Percentiles rank a stretch among this genome's conserved stretches.
Evolutionary conservation across 2,888 invertebrate genomes (phyloP).

Genomic region (Standfussiana lucernea): DNA sequence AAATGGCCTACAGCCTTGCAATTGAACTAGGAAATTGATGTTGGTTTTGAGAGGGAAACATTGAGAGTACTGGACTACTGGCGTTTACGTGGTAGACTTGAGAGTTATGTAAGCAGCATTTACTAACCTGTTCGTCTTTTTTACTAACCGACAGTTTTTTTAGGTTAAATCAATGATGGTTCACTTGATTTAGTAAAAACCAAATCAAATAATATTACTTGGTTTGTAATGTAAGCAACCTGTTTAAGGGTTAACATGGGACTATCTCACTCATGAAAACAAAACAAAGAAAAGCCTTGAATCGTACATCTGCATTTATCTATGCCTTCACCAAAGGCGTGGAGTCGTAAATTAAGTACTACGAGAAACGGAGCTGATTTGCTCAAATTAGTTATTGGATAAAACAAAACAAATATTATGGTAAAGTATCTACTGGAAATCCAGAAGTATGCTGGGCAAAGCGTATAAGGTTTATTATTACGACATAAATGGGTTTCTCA

Average conservation of each 20-base stretch:
- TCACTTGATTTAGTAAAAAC: background rate
- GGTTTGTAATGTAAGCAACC: background rate
- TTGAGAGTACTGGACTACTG: background rate
- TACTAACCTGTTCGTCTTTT: background rate
- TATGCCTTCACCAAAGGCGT: background rate
- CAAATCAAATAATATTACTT: background rate
- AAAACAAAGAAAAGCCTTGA: background rate
- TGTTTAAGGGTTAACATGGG: background rate
- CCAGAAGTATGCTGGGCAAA: background rate
- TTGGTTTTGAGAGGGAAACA: conserved; percentile 11
- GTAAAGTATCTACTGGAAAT: background rate
- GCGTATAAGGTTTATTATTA: background rate
- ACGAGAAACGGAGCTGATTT: background rate
- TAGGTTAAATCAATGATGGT: background rate
- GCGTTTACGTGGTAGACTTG: background rate
- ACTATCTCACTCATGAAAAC: background rate
- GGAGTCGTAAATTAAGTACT: background rate
- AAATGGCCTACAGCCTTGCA: conserved; percentile 24
- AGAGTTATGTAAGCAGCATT: background rate
- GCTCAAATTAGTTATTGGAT: background rate
- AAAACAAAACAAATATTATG: background rate
- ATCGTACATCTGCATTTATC: background rate
- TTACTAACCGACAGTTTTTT: background rate
- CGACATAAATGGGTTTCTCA: background rate
- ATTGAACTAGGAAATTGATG: conserved; percentile 29